These are phyloP conservation scores for Spialia ferax DNA, from an alignment of 2,888 invertebrate species.

Conservation along the genomic window DNA sequence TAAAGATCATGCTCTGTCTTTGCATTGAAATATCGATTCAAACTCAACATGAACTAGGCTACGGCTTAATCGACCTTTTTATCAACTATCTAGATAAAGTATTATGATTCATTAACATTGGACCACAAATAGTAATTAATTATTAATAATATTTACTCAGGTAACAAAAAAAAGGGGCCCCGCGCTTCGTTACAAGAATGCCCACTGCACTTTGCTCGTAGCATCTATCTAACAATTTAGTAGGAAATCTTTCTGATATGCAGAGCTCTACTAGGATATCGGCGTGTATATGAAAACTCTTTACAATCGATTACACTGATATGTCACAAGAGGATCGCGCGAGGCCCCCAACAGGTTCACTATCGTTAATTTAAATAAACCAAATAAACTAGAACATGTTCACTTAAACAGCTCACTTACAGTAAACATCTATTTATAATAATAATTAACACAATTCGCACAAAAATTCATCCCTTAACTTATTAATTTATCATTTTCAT, in stretches of 20 bases:
- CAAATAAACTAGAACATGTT: constrained; percentile 79
- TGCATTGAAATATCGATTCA: constrained; percentile 48
- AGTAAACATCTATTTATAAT: constrained; percentile 74
- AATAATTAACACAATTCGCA: constrained; percentile 76
- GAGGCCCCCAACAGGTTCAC: constrained; percentile 73
- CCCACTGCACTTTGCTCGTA: constrained; percentile 35
- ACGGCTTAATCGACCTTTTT: constrained; percentile 69
- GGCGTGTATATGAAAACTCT: constrained; percentile 48
- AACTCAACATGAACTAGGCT: constrained; percentile 67
- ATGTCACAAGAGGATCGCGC: constrained; percentile 60
- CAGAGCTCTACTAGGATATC: constrained; percentile 48
- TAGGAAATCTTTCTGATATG: constrained; percentile 63
- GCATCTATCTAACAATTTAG: background rate
- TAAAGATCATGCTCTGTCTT: constrained; percentile 53
- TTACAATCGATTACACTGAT: constrained; percentile 58
- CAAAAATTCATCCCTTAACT: constrained; percentile 72
- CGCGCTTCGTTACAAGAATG: constrained; percentile 55
- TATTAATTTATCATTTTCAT: constrained; percentile 57
- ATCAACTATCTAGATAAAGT: constrained; percentile 81
- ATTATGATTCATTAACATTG: constrained; percentile 86
- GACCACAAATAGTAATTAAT: constrained; percentile 86
- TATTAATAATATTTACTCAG: constrained; percentile 85
- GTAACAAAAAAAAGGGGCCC: constrained; percentile 83
- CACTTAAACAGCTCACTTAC: constrained; percentile 78
- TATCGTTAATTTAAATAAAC: constrained; percentile 77